Base-by-base conservation (phyloP, 2,888 invertebrate species). In the Myopa tessellatipennis region DNA sequence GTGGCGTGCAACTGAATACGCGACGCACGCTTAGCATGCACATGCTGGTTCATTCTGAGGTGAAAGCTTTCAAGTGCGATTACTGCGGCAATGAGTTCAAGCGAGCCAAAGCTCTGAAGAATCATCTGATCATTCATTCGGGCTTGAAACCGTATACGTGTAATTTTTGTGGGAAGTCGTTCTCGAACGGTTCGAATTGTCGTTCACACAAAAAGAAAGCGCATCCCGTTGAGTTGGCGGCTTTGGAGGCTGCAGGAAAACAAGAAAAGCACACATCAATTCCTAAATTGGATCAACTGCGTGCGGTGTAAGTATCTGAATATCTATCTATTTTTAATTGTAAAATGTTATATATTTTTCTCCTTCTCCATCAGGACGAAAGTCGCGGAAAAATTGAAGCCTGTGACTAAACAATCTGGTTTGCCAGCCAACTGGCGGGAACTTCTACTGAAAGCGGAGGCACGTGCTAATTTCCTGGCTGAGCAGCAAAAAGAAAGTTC, bases 1-100 rank as follows among this genome's bases (percentile, higher is more conserved):
- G 90, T 79, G 89, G 89, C 2, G 45, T 86, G 6, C 83, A 87
- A 77, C 83, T 90, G 2, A 90, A 90, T 71, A 90, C 90, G 3
- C 86, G 89, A 5, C 85, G 90, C n/a, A 90, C 90, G 0, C 85
- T 90, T 4, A 85, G 89, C 69, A 90, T 90, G 87, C 90, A 90
- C 80, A 87, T 90, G 79, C 80, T 88, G 26, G 88, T 89, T 0
- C 89, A 89, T 79, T 87, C 88, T 14, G 87, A 89, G 79, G 84
- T 84, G 12, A 87, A 88, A 55, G 86, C 86, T 68, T 87, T 83
- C 69, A 89, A 89, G 79, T 89, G 89, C 77, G 85, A 88, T 77
- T 87, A 86, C 16, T 89, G 89, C 71, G 86, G 84, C 7, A 86
- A 86, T 4, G 85, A 86, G n/a, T 90, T 88, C 76, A 90, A 90